Base-by-base conservation (phyloP, 1,140 invertebrate genomes). In the Vollenhovia emeryi region DNA sequence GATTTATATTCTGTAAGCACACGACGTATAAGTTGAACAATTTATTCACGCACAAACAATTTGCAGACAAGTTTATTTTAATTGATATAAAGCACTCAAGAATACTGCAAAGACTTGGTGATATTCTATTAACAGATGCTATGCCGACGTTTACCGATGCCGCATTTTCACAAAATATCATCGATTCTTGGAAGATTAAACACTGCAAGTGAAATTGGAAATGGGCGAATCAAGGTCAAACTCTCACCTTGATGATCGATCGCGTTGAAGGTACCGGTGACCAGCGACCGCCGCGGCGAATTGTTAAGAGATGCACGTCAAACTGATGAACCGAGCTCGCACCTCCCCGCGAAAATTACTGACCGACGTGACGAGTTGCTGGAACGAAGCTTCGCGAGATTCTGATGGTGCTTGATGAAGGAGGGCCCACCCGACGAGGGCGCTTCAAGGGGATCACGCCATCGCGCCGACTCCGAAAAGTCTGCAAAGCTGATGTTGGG, bases 391-490 rank as follows among this genome's bases (percentile, higher is more conserved):
- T 86, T 87, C 66, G 87, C 88, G 36, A 55, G 86, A 76, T 79
- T 93, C 90, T 93, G 87, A 90, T 59, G 68, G 75, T n/a, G 83
- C 87, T 78, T 84, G 50, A 71, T 73, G 62, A 27, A 71, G 78
- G 62, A 86, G 85, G 90, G 86, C 59, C 75, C 52, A 86, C 62
- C 87, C 82, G 85, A 33, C 48, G 91, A 91, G 91, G 89, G 90
- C 91, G 92, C 91, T 91, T 88, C 64, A 91, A 88, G 85, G 89
- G 83, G 55, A 90, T 86, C 66, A 8, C 60, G 27, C 1, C 78
- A 92, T 80, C 91, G 92, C 92, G 92, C 92, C 92, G 92, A 93
- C 92, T 87, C 92, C 74, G 87, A 88, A 87, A 90, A 88, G 87
- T 88, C 84, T 86, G 87, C 86, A 89, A 89, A 92, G 87, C 69